A percentile compares a stretch with the other conserved stretches of the same genome.
These are phyloP conservation scores for Meiosimyza decipiens DNA, from an alignment of 2,888 invertebrate species.

Conservation along the genomic window DNA sequence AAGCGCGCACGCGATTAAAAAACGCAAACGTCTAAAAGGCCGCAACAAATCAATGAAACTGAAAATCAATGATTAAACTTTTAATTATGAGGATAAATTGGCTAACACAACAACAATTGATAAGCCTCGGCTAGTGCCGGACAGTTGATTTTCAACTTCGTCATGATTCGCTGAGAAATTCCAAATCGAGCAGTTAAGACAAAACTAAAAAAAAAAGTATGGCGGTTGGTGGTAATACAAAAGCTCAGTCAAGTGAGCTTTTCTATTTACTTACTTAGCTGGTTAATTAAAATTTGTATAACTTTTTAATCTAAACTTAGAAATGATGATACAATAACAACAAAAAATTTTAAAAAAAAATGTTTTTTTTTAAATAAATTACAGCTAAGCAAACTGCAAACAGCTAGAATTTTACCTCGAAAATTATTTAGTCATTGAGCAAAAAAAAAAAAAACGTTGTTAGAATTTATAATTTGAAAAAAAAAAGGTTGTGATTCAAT, in stretches of 20 bases:
- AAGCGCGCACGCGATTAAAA: too few relatives aligned
- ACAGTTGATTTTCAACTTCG: not conserved
- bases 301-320: conserved; percentile 22
- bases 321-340: conserved; percentile 15
- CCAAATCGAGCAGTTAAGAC: conserved; percentile 3
- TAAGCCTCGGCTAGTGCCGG: not conserved
- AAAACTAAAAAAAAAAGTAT: not conserved
- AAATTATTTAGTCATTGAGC: not conserved
- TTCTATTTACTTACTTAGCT: not conserved
- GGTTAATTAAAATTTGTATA: conserved; percentile 16
- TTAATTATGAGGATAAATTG: not conserved
- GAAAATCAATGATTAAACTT: conserved; percentile 32
- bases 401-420: not conserved
- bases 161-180: conserved; percentile 3
- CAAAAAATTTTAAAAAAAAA: too few relatives aligned
- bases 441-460: conserved; percentile 17
- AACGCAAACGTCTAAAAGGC: conserved; percentile 26
- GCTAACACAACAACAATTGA: not conserved
- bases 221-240: not conserved
- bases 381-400: not conserved
- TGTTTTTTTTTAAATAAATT: not conserved
- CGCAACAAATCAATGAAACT: conserved; percentile 37
- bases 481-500: conserved; percentile 2
- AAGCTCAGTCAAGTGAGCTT: conserved; percentile 17
- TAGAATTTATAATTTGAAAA: conserved; percentile 6